Conservation (phyloP, 2,797 vertebrate genomes). For the Simalia tracyae region DNA sequence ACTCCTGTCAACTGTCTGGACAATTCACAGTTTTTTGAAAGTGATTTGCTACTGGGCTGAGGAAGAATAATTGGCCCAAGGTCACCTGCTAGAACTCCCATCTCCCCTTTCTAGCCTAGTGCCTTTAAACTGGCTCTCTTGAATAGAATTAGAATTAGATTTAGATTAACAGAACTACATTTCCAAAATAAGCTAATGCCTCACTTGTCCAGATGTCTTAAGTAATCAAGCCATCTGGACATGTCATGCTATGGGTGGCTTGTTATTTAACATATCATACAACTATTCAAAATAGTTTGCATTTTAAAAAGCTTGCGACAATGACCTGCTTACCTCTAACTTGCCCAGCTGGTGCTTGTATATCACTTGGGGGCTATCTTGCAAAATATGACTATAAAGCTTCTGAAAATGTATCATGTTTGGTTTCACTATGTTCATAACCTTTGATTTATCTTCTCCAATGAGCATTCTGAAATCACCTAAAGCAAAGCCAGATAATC, state of each 20-base stretch:
- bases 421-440: constrained; percentile 89
- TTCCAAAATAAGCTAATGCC: neutral
- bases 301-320: neutral
- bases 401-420: constrained; percentile 86
- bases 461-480: constrained; percentile 96
- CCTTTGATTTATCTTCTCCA: constrained; percentile 91
- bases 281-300: neutral
- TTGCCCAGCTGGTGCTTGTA: constrained; percentile 88
- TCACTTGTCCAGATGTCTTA: neutral
- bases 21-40: neutral
- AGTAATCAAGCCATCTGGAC: neutral
- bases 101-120: neutral
- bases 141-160: neutral
- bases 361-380: constrained; percentile 89
- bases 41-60: neutral
- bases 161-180: neutral
- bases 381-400: constrained; percentile 86
- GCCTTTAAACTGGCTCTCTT: neutral
- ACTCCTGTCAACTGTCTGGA: neutral
- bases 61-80: neutral
- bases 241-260: neutral
- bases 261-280: neutral
- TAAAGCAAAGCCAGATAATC: constrained; percentile 53
- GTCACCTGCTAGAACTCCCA: neutral
- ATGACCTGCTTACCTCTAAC: constrained; percentile 83